Percentiles rank a stretch among this genome's conserved stretches.
Conservation (phyloP, 2,888 invertebrate genomes). For the Halictus ligatus region DNA sequence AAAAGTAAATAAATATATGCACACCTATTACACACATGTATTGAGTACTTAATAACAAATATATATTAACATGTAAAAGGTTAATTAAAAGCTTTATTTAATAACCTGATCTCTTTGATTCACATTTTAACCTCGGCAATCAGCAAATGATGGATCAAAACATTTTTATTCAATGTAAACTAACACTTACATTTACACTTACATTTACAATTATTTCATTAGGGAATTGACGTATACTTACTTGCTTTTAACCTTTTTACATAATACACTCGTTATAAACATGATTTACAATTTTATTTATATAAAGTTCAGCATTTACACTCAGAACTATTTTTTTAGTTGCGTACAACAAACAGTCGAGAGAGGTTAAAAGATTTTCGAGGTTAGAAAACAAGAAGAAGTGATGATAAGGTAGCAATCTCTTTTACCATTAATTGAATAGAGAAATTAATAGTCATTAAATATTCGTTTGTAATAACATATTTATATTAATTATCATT, state of each 20-base stretch:
- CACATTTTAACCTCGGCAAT: neutral
- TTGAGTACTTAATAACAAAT: neutral
- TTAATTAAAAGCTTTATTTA: neutral
- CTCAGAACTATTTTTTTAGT: neutral
- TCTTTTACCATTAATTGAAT: constrained; percentile 11
- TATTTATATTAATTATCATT: neutral
- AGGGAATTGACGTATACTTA: constrained; percentile 83
- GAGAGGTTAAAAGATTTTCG: constrained; percentile 26
- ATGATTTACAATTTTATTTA: constrained; percentile 80
- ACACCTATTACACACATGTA: neutral
- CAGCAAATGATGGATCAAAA: neutral
- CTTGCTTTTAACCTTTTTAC: constrained; percentile 92
- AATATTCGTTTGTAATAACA: neutral
- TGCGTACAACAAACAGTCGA: neutral
- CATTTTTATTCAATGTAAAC: neutral
- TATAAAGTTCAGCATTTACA: neutral
- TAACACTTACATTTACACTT: constrained; percentile 41
- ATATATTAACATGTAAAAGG: neutral
- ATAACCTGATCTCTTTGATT: neutral
- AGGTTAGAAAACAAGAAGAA: neutral
- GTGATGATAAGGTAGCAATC: neutral
- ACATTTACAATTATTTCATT: constrained; percentile 4
- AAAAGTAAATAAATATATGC: constrained; percentile 74
- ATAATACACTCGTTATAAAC: constrained; percentile 89
- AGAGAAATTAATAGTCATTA: neutral